Evolutionary conservation across 2,888 invertebrate genomes (phyloP).

Genomic region (Eulithis prunata): DNA sequence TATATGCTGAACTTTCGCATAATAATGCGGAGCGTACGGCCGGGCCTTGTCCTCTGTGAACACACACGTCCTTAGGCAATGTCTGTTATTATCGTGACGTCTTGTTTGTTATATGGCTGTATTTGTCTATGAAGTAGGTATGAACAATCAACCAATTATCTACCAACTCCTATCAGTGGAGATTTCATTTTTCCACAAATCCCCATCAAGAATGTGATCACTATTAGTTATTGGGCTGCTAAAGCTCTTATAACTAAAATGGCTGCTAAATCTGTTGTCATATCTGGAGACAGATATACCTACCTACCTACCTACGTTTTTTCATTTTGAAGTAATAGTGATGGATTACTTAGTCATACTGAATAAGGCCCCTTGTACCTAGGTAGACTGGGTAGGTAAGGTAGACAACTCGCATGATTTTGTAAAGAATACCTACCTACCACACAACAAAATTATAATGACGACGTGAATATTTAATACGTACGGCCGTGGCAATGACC

Average conservation of each 20-base stretch:
- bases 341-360: no score
- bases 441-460: conserved; percentile 55
- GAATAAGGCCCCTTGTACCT: background rate
- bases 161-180: no score
- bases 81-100: conserved; percentile 5
- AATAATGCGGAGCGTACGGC: background rate
- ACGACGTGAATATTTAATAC: conserved; percentile 76
- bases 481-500: conserved; percentile 81
- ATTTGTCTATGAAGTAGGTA: background rate
- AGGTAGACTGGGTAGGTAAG: conserved; percentile 1
- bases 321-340: no score
- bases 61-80: conserved; percentile 10
- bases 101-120: conserved; percentile 6
- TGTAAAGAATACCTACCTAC: conserved; percentile 34
- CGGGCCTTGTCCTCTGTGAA: conserved; percentile 10
- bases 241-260: no score
- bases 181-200: no score
- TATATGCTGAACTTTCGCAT: no score
- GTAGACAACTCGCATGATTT: conserved; percentile 15
- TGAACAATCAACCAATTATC: background rate
- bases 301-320: no score
- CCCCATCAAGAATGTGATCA: no score
- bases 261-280: no score
- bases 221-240: no score
- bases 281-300: no score